Percentiles rank a stretch among this genome's conserved stretches.
Evolutionary conservation across 2,113 vertebrate genomes (phyloP).

Genomic region (Urocolius indicus): DNA sequence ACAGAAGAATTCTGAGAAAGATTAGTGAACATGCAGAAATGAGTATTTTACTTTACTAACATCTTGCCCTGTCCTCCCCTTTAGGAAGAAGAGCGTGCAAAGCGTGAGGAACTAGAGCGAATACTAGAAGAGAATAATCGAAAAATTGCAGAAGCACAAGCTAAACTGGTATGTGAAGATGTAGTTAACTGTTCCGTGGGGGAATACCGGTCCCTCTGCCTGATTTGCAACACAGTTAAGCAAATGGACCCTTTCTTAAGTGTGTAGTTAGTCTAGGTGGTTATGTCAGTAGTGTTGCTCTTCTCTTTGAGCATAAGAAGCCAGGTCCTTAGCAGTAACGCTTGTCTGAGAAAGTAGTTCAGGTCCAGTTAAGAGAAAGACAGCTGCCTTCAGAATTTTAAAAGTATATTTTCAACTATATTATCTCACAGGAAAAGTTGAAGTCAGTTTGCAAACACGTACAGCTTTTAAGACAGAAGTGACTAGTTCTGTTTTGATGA

Average conservation of each 20-base stretch:
- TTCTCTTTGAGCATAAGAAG: neutral
- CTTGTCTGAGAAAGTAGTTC: neutral
- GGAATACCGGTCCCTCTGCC: neutral
- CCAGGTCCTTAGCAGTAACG: neutral
- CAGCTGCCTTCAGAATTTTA: neutral
- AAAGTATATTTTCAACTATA: accelerated
- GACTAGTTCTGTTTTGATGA: neutral
- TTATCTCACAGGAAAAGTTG: neutral
- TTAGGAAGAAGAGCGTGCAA: slow-evolving; percentile 99
- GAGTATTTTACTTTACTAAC: slow-evolving; percentile 85
- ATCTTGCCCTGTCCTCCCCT: slow-evolving; percentile 90
- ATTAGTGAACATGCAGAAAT: slow-evolving; percentile 75
- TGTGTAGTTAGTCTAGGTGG: neutral
- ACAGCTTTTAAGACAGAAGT: neutral
- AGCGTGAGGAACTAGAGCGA: slow-evolving; percentile 98
- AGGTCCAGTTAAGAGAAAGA: neutral
- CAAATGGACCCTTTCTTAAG: neutral
- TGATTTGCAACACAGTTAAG: neutral
- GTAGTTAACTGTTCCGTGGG: neutral
- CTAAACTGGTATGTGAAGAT: slow-evolving; percentile 91
- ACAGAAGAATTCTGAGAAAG: slow-evolving; percentile 80
- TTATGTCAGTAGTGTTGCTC: neutral
- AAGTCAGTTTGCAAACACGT: neutral
- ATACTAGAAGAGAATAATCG: slow-evolving; percentile 99
- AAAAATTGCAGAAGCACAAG: slow-evolving; percentile 99